A percentile compares a stretch with the other conserved stretches of the same genome.
Evolutionary conservation across 2,113 vertebrate species (phyloP).

Genomic region (Phaethornis superciliosus): DNA sequence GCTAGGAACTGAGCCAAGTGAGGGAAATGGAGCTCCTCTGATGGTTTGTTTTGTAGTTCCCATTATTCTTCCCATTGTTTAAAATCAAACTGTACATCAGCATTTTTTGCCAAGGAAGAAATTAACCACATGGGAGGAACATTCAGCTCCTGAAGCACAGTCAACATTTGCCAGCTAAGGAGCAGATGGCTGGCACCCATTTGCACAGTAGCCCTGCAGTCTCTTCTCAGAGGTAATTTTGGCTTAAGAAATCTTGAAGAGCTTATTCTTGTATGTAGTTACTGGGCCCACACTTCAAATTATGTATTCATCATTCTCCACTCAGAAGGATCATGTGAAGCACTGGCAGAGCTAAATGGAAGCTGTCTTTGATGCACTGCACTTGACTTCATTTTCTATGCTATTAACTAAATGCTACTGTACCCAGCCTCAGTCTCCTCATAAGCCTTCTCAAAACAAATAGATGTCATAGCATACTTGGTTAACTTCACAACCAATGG

Average conservation of each 20-base stretch:
- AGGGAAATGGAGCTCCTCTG: background rate
- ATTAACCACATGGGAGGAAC: background rate
- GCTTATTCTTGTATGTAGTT: background rate
- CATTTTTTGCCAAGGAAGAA: background rate
- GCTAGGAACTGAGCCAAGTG: background rate
- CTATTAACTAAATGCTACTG: background rate
- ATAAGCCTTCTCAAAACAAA: constrained; percentile 3
- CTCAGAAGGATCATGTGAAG: background rate
- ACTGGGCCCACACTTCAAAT: background rate
- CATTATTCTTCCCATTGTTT: background rate
- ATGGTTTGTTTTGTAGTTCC: background rate
- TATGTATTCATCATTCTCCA: background rate
- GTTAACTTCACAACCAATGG: background rate
- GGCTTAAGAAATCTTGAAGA: background rate
- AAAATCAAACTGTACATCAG: background rate
- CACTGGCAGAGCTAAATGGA: background rate
- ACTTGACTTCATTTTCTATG: background rate
- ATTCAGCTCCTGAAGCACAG: background rate
- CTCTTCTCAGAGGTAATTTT: background rate
- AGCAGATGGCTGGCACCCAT: constrained; percentile 41
- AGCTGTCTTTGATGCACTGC: background rate
- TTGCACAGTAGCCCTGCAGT: constrained; percentile 3
- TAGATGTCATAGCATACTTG: background rate
- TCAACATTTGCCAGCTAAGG: constrained; percentile 10
- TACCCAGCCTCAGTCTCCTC: background rate